Conservation (phyloP, 2,888 invertebrate species). For the Dicyrtomina minuta region DNA sequence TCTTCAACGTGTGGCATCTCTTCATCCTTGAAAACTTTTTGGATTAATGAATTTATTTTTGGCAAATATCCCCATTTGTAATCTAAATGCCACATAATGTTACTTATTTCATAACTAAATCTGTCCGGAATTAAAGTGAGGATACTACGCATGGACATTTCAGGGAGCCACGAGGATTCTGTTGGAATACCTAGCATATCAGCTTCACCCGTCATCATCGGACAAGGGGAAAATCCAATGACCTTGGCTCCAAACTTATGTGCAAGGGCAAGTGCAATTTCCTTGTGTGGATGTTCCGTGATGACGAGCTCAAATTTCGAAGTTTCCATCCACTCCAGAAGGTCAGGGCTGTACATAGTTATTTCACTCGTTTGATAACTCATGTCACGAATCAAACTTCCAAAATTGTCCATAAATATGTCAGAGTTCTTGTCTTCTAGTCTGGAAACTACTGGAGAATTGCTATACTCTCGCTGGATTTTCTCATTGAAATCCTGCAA, state of each 20-base stretch:
- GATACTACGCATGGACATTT: too few species aligned
- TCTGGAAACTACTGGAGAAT: too few species aligned
- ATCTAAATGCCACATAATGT: neutral
- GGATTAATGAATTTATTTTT: neutral
- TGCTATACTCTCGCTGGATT: too few species aligned
- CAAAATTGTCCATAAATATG: too few species aligned
- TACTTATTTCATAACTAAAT: neutral
- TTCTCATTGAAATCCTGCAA: too few species aligned
- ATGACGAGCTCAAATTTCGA: constrained; percentile 10
- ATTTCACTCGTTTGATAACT: too few species aligned
- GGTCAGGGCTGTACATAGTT: neutral
- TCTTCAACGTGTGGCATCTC: neutral
- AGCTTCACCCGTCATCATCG: neutral
- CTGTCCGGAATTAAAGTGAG: neutral
- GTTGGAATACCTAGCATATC: constrained; percentile 37
- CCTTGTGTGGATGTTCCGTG: neutral
- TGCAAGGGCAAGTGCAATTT: neutral
- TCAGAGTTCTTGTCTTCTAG: too few species aligned
- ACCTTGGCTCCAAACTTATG: neutral
- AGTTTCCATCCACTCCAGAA: neutral
- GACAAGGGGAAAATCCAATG: neutral
- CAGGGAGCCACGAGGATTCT: constrained; percentile 40
- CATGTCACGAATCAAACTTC: too few species aligned
- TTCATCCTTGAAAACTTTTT: neutral
- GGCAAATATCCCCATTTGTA: neutral